These are phyloP conservation scores for Poeciliopsis occidentalis DNA, from an alignment of 2,113 vertebrate genomes.

Conservation along the genomic window DNA sequence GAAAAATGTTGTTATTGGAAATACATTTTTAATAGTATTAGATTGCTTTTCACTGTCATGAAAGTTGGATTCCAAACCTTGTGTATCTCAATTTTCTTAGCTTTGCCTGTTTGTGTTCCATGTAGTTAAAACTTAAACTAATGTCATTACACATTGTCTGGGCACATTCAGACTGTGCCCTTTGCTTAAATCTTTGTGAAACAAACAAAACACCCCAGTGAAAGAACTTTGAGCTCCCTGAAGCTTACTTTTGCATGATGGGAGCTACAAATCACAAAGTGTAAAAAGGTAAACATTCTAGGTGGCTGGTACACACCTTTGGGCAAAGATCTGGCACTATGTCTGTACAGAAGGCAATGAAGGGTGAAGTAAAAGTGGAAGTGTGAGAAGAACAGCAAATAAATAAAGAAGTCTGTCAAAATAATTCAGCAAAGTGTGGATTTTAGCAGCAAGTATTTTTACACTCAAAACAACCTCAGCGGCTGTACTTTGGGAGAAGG, in stretches of 20 bases:
- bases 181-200: background rate
- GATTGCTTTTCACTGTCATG: background rate
- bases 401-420: constrained; percentile 40
- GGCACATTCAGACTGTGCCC: too few species aligned
- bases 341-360: constrained; percentile 44
- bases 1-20: background rate
- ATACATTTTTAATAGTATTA: background rate
- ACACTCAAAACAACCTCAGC: constrained; percentile 77
- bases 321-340: constrained; percentile 48
- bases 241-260: constrained; percentile 17
- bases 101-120: background rate
- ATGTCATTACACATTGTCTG: background rate
- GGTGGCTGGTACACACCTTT: constrained; percentile 54
- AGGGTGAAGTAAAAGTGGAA: constrained; percentile 43
- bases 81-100: background rate
- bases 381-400: constrained; percentile 44
- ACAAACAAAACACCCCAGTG: background rate
- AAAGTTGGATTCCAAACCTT: background rate
- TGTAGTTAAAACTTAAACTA: background rate
- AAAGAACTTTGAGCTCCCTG: background rate
- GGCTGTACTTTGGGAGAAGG: constrained; percentile 77
- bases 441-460: constrained; percentile 69
- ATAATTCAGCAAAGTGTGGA: constrained; percentile 63
- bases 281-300: constrained; percentile 43
- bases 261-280: constrained; percentile 20